Evolutionary conservation across 2,113 vertebrate genomes (phyloP).

Genomic region (Oreochromis aureus): DNA sequence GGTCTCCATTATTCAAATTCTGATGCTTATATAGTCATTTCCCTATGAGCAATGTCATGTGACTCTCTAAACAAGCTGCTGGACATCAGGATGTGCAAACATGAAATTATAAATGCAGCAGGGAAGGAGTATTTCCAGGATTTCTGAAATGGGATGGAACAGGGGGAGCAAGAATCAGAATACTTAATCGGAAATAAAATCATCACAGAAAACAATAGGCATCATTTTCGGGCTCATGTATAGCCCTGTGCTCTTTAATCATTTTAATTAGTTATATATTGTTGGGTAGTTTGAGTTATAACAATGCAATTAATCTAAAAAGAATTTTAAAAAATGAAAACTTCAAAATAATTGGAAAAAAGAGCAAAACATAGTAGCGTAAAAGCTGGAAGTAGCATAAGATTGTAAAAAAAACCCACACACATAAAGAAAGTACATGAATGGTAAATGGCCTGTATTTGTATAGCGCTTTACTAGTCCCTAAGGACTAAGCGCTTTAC

Average conservation of each 20-base stretch:
- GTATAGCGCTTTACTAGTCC: too few species aligned
- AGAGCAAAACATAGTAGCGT: not conserved
- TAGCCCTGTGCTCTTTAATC: not conserved
- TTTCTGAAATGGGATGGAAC: not conserved
- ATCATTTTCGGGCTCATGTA: not conserved
- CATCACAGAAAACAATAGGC: not conserved
- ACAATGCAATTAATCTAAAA: not conserved
- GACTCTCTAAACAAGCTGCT: not conserved
- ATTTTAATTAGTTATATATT: not conserved
- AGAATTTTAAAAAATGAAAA: not conserved
- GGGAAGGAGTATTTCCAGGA: not conserved
- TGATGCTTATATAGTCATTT: not conserved
- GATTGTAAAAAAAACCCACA: not conserved
- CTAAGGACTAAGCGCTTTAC: too few species aligned
- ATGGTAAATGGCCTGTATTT: too few species aligned
- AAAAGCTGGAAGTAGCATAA: not conserved
- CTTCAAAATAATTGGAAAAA: not conserved
- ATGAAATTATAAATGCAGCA: not conserved
- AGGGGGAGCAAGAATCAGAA: not conserved
- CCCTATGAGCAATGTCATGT: not conserved
- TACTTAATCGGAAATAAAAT: not conserved
- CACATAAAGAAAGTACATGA: too few species aligned
- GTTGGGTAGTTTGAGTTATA: not conserved
- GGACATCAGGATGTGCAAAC: not conserved
- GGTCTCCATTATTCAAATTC: not conserved